phyloP scores from a whole-genome alignment of 1,140 invertebrate species.

The Heliconius himera region DNA sequence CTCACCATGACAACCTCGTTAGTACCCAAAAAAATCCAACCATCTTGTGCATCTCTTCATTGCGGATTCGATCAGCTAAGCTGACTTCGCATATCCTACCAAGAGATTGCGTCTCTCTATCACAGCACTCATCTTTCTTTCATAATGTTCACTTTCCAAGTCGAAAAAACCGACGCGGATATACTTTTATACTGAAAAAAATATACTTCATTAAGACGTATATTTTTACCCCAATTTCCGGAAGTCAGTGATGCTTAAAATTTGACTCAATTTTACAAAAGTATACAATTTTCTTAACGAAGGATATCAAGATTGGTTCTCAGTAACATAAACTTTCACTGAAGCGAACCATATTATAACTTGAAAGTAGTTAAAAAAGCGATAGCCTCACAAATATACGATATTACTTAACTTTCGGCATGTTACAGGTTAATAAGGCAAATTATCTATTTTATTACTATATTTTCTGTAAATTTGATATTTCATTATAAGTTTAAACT shows the following conservation, averaged over 20 bases:
- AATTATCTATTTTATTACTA: neutral
- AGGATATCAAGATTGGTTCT: neutral
- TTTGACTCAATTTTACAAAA: neutral
- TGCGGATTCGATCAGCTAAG: too few relatives aligned
- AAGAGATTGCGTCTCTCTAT: too few relatives aligned
- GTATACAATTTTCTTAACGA: neutral
- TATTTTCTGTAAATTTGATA: neutral
- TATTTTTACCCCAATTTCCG: neutral
- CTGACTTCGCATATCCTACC: too few relatives aligned
- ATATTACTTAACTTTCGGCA: conserved; percentile 19
- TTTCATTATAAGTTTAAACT: neutral
- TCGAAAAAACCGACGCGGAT: neutral
- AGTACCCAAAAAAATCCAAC: too few relatives aligned
- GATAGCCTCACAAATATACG: conserved; percentile 16
- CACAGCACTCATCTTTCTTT: too few relatives aligned
- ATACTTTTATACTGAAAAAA: too few relatives aligned
- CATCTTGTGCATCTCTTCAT: too few relatives aligned
- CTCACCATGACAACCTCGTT: too few relatives aligned
- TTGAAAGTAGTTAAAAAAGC: conserved; percentile 20
- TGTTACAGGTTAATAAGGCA: conserved; percentile 6
- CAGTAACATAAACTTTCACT: conserved; percentile 21
- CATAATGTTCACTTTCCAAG: neutral
- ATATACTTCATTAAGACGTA: too few relatives aligned
- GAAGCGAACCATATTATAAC: conserved; percentile 17
- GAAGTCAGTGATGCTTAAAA: neutral